phyloP scores from a whole-genome alignment of 2,888 invertebrate species.

The Spodoptera littoralis region DNA sequence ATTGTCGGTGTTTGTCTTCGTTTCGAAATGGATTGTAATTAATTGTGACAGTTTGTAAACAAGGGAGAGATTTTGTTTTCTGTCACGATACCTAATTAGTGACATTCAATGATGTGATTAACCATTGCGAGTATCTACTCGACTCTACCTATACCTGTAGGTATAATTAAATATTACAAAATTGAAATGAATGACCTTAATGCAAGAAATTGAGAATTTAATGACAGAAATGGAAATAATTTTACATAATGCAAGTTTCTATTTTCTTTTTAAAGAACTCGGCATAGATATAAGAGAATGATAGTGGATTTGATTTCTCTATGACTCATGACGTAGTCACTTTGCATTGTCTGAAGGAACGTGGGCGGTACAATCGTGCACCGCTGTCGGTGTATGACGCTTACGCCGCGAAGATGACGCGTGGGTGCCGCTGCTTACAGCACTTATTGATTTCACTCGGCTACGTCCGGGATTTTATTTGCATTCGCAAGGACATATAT shows the following conservation, averaged over 20 bases:
- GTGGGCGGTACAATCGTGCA: slow-evolving; percentile 12
- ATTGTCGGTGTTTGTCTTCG: slow-evolving; percentile 11
- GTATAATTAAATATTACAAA: too few species aligned
- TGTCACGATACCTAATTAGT: not conserved
- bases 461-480: too few species aligned
- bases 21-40: slow-evolving; percentile 12
- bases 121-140: too few species aligned
- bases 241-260: not conserved
- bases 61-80: not conserved
- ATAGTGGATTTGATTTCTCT: too few species aligned
- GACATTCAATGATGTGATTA: too few species aligned
- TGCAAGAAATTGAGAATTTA: too few species aligned
- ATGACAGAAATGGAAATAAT: too few species aligned
- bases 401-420: not conserved
- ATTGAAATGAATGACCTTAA: too few species aligned
- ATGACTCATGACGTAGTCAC: too few species aligned
- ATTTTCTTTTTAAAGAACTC: not conserved
- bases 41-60: slow-evolving; percentile 1
- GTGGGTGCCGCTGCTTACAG: not conserved
- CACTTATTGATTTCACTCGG: not conserved
- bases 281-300: too few species aligned
- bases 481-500: too few species aligned
- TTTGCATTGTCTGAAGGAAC: not conserved
- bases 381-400: slow-evolving; percentile 16
- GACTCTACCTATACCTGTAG: too few species aligned